Percentiles rank a stretch among this genome's conserved stretches.
These are phyloP conservation scores for Amphipoea lucens DNA, from an alignment of 2,888 invertebrate species.

Conservation along the genomic window DNA sequence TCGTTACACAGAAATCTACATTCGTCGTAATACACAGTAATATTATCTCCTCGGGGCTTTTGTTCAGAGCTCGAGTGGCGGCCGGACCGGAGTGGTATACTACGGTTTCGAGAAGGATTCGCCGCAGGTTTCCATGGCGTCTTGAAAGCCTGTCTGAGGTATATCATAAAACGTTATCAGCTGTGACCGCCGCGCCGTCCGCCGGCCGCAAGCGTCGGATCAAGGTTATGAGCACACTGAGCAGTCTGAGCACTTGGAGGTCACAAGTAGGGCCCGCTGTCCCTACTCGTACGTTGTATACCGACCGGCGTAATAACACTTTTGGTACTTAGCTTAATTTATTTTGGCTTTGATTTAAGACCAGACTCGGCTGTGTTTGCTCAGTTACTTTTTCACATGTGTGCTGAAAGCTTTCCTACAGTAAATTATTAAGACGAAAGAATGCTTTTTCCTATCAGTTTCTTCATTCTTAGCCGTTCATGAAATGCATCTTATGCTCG, in stretches of 20 bases:
- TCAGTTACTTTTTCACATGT: background rate
- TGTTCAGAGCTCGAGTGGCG: background rate
- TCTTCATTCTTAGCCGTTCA: background rate
- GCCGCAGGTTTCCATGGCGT: background rate
- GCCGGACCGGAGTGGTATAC: background rate
- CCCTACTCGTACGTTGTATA: background rate
- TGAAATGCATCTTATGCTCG: background rate
- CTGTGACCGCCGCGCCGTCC: no score
- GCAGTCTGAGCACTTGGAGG: slow-evolving; percentile 7
- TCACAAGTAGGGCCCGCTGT: background rate
- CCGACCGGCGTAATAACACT: slow-evolving; percentile 1
- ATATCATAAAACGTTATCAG: no score
- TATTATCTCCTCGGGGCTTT: slow-evolving; percentile 3
- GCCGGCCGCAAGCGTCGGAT: background rate
- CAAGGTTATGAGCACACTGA: slow-evolving; percentile 1
- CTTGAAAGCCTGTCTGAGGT: no score
- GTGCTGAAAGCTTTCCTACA: background rate
- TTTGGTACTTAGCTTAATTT: background rate
- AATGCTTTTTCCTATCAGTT: background rate
- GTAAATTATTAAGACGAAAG: background rate
- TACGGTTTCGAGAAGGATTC: background rate
- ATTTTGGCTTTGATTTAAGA: background rate
- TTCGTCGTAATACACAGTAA: background rate
- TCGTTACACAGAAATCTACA: slow-evolving; percentile 4
- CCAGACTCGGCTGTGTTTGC: background rate